A percentile compares a stretch with the other conserved stretches of the same genome.
phyloP scores from a whole-genome alignment of 2,113 vertebrate genomes.

The Uria aalge region DNA sequence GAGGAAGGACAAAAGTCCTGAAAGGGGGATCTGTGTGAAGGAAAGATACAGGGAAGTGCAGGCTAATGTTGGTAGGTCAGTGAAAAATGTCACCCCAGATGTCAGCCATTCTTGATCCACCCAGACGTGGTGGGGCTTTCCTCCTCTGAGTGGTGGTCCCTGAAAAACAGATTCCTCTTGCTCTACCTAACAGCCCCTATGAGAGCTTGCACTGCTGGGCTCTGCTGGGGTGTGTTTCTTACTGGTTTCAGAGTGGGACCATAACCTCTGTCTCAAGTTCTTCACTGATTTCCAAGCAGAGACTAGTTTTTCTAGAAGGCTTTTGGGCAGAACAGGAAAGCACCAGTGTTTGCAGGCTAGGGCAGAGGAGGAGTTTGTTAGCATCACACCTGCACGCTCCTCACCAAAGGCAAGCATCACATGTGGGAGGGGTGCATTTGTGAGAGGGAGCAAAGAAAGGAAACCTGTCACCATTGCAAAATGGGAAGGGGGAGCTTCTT shows the following conservation, averaged over 20 bases:
- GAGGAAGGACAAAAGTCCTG: background rate
- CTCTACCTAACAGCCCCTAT: background rate
- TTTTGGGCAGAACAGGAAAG: background rate
- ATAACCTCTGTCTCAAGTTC: background rate
- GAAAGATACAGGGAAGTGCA: background rate
- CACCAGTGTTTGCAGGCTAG: background rate
- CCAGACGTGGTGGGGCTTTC: background rate
- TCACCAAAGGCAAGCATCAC: background rate
- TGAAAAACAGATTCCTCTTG: background rate
- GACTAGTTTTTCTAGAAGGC: background rate
- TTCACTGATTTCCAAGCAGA: background rate
- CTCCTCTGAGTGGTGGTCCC: background rate
- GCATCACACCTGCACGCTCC: background rate
- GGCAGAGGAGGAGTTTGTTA: background rate
- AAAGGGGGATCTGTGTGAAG: accelerated
- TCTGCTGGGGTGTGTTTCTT: background rate
- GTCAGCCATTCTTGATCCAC: background rate
- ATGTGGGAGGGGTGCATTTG: background rate
- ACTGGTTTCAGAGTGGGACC: background rate
- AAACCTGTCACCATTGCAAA: background rate
- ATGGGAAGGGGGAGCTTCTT: accelerated
- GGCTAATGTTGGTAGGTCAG: background rate
- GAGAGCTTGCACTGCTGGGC: background rate
- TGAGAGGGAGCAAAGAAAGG: background rate
- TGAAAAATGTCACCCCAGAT: background rate